A percentile compares a stretch with the other conserved stretches of the same genome.
Evolutionary conservation across 2,797 vertebrate species (phyloP).

Genomic region (Hydrophis major): DNA sequence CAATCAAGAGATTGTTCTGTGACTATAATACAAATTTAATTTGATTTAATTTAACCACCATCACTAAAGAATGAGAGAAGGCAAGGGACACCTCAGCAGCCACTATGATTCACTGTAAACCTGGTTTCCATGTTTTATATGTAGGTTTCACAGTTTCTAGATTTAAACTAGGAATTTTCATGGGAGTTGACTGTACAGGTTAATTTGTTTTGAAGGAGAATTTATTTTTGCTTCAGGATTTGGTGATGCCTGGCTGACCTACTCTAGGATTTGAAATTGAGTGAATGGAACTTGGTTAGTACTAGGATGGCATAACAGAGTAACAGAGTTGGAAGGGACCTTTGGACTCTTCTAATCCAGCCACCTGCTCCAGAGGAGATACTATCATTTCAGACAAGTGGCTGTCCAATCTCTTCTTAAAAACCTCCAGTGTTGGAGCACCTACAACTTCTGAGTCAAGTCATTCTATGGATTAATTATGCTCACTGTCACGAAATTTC

Average conservation of each 20-base stretch:
- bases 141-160: background rate
- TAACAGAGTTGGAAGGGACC: background rate
- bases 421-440: background rate
- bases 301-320: background rate
- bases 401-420: background rate
- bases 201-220: background rate
- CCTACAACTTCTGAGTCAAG: background rate
- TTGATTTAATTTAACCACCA: background rate
- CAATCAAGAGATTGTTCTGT: background rate
- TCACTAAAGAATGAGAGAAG: background rate
- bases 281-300: background rate
- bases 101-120: background rate
- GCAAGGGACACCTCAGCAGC: background rate
- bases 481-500: background rate
- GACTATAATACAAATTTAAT: background rate
- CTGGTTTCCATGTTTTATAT: background rate
- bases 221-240: background rate
- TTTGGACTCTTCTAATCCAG: background rate
- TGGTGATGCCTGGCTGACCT: background rate
- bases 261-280: background rate
- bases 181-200: background rate
- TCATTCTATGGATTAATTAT: background rate
- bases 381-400: background rate
- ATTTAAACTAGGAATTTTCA: background rate
- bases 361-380: background rate